Conservation (phyloP, 1,140 invertebrate genomes). For the Piezodorus guildinii region DNA sequence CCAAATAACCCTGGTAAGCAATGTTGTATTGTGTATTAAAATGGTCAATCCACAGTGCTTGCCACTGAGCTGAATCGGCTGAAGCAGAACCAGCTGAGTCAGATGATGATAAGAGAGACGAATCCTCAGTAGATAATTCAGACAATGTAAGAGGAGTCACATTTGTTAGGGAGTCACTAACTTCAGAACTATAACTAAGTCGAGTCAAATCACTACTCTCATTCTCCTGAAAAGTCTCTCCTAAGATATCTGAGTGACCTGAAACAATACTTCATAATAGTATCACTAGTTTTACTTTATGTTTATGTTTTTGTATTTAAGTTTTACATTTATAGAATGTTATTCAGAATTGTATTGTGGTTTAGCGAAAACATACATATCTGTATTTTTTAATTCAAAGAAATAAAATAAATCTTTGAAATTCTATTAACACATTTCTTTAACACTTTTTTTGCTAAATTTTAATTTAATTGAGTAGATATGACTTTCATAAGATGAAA, state of each 20-base stretch:
- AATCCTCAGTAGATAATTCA: slow-evolving; percentile 26
- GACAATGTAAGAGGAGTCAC: slow-evolving; percentile 56
- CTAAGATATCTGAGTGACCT: background rate
- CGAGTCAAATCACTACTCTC: slow-evolving; percentile 35
- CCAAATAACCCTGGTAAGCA: slow-evolving; percentile 12
- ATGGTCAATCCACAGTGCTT: slow-evolving; percentile 20
- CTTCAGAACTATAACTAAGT: slow-evolving; percentile 45
- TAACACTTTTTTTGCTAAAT: too few species aligned
- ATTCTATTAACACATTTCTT: too few species aligned
- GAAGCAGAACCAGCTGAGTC: slow-evolving; percentile 22
- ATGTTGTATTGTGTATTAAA: slow-evolving; percentile 16
- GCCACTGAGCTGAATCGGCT: slow-evolving; percentile 19
- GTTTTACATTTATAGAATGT: too few species aligned
- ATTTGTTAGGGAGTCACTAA: slow-evolving; percentile 64
- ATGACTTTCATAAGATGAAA: too few species aligned
- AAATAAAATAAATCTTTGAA: too few species aligned
- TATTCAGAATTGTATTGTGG: too few species aligned
- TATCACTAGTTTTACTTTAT: too few species aligned
- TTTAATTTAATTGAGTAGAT: too few species aligned
- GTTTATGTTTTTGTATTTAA: too few species aligned
- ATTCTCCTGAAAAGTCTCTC: slow-evolving; percentile 43
- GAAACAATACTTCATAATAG: background rate
- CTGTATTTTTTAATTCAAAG: too few species aligned
- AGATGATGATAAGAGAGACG: slow-evolving; percentile 26
- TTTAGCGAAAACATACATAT: too few species aligned